A percentile compares a stretch with the other conserved stretches of the same genome.
Conservation (phyloP, 2,888 invertebrate genomes). For the Heliconius erato region DNA sequence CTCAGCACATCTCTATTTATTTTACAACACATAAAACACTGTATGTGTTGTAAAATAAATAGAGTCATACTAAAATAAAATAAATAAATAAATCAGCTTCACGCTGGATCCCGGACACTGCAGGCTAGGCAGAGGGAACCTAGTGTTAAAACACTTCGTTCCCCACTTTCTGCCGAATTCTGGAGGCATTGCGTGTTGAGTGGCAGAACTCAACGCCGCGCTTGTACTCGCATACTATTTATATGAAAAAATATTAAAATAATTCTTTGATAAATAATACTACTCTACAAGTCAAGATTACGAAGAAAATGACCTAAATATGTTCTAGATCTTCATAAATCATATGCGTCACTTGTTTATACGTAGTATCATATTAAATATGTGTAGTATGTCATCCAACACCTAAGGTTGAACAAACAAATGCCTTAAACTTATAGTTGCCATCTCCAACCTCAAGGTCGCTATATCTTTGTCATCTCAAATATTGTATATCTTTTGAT, state of each 20-base stretch:
- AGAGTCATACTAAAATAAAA: no score
- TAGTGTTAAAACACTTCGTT: no score
- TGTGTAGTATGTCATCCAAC: constrained; percentile 28
- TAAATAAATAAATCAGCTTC: no score
- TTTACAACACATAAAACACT: no score
- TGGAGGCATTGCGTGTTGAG: no score
- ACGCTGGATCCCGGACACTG: no score
- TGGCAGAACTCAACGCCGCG: no score
- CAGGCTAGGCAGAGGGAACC: no score
- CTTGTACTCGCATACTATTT: background rate
- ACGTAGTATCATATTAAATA: constrained; percentile 26
- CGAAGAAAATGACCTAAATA: constrained; percentile 20
- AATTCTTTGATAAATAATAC: constrained; percentile 6
- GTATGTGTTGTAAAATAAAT: no score
- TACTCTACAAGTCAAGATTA: background rate
- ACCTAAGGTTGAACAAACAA: constrained; percentile 38
- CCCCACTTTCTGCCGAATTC: no score
- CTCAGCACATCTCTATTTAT: no score
- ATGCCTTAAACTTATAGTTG: constrained; percentile 27
- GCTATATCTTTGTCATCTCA: constrained; percentile 68
- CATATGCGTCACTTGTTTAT: constrained; percentile 31
- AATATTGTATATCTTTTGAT: constrained; percentile 63
- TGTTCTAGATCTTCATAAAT: constrained; percentile 9
- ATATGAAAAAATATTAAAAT: background rate
- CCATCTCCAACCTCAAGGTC: constrained; percentile 60